These are phyloP conservation scores for Epinephelus cyanopodus DNA, from an alignment of 2,113 vertebrate species.

Conservation along the genomic window DNA sequence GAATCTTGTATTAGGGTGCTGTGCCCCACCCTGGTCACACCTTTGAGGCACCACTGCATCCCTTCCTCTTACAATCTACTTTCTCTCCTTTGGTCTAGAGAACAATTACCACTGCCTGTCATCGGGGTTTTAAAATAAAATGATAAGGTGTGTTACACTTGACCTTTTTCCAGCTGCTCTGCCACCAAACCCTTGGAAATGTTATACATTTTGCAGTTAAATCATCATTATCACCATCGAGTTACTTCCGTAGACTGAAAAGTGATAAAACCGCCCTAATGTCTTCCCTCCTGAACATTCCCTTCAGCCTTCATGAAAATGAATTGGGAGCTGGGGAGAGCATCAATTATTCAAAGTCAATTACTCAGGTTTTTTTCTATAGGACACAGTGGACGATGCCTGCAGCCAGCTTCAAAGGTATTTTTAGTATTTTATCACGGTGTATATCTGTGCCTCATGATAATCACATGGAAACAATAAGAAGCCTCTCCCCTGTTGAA, in stretches of 20 bases:
- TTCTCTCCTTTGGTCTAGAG: background rate
- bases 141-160: background rate
- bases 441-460: constrained; percentile 14
- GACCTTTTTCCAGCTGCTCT: background rate
- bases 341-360: constrained; percentile 78
- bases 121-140: background rate
- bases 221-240: constrained; percentile 9
- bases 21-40: too few species aligned
- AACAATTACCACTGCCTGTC: background rate
- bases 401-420: constrained; percentile 23
- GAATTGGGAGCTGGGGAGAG: constrained; percentile 30
- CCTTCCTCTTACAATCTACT: background rate
- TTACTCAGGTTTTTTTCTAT: constrained; percentile 63
- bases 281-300: constrained; percentile 14
- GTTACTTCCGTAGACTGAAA: background rate
- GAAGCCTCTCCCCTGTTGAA: background rate
- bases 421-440: constrained; percentile 55
- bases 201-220: background rate
- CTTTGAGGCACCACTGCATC: background rate
- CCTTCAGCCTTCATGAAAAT: constrained; percentile 36
- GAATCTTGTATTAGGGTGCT: too few species aligned
- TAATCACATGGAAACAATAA: background rate
- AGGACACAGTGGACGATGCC: constrained; percentile 26
- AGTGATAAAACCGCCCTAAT: constrained; percentile 35
- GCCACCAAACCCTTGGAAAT: background rate